Evolutionary conservation across 2,797 vertebrate species (phyloP).

Genomic region (Calcarius lapponicus): DNA sequence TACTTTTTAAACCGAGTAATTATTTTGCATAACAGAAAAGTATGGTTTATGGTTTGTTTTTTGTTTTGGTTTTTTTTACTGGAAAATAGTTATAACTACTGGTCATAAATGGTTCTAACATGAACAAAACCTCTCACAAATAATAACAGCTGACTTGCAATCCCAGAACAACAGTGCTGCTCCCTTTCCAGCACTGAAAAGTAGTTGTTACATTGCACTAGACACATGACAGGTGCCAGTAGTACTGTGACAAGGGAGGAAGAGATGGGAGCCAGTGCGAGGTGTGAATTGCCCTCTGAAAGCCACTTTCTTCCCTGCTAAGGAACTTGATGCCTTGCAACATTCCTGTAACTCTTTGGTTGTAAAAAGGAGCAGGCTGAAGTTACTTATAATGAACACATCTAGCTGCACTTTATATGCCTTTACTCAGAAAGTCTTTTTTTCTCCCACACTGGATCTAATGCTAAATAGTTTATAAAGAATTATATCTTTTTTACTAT

Average conservation of each 20-base stretch:
- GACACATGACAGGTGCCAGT: not conserved
- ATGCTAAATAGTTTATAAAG: not conserved
- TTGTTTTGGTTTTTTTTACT: not conserved
- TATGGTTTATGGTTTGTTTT: too few species aligned
- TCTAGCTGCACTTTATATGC: not conserved
- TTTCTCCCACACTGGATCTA: not conserved
- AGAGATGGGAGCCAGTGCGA: not conserved
- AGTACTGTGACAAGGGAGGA: not conserved
- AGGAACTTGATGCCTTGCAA: not conserved
- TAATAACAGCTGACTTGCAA: not conserved
- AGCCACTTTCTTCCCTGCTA: not conserved
- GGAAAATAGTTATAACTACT: not conserved
- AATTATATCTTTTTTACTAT: not conserved
- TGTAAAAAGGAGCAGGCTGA: not conserved
- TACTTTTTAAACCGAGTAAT: not conserved
- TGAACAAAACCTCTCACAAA: not conserved
- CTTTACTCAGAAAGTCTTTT: not conserved
- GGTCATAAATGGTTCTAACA: not conserved
- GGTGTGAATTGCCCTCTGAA: not conserved
- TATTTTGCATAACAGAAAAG: not conserved
- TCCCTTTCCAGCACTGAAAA: not conserved
- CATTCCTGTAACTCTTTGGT: not conserved
- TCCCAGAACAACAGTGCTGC: not conserved
- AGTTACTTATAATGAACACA: not conserved
- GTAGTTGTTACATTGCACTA: not conserved